These are phyloP conservation scores for Hestina assimilis DNA, from an alignment of 1,140 invertebrate genomes.

Conservation along the genomic window DNA sequence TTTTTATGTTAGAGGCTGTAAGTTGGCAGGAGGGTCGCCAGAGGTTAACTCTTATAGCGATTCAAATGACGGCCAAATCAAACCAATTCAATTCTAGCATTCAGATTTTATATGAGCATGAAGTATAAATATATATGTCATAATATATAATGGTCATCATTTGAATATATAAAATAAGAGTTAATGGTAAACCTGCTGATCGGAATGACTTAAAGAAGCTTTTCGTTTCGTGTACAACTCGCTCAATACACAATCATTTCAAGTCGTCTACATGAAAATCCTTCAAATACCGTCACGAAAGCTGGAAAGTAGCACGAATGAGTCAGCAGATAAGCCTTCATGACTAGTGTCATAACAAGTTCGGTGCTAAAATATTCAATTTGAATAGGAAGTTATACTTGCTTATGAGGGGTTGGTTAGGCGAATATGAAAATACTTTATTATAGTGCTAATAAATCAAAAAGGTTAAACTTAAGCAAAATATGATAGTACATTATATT, in stretches of 20 bases:
- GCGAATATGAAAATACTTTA: neutral
- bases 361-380: conserved; percentile 29
- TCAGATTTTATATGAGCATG: too few species aligned
- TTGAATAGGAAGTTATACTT: conserved; percentile 24
- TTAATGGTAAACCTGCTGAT: conserved; percentile 9
- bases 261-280: conserved; percentile 39
- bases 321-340: conserved; percentile 39
- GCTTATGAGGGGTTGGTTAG: conserved; percentile 1
- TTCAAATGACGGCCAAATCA: too few species aligned
- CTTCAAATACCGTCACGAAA: conserved; percentile 52
- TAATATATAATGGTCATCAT: too few species aligned
- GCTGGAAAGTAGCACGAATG: conserved; percentile 39
- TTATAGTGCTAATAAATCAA: neutral
- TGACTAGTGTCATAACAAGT: conserved; percentile 24
- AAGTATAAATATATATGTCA: too few species aligned
- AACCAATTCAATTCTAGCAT: too few species aligned
- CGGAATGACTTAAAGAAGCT: conserved; percentile 27
- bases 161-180: too few species aligned
- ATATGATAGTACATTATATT: too few species aligned
- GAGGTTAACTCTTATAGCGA: too few species aligned
- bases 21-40: too few species aligned
- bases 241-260: conserved; percentile 37
- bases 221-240: conserved; percentile 24
- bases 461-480: too few species aligned
- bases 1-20: too few species aligned